Evolutionary conservation across 1,140 invertebrate species (phyloP).

Genomic region (Neodiprion lecontei): DNA sequence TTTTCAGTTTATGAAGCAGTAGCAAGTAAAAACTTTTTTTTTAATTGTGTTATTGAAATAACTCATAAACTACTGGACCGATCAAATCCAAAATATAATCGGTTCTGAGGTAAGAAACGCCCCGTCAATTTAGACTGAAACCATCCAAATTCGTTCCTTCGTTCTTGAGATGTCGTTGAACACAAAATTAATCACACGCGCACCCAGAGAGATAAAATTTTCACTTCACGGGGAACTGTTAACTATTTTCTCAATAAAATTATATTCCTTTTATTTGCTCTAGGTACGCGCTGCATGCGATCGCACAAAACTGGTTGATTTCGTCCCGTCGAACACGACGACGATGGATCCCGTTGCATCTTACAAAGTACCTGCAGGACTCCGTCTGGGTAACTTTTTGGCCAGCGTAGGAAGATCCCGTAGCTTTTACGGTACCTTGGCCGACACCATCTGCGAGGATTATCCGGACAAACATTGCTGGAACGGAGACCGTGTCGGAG

Average conservation of each 20-base stretch:
- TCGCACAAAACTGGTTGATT: constrained; percentile 16
- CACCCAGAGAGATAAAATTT: too few relatives aligned
- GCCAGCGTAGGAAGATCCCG: constrained; percentile 71
- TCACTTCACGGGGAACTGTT: too few relatives aligned
- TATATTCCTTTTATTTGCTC: not conserved
- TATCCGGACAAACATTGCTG: constrained; percentile 67
- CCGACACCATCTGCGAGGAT: constrained; percentile 72
- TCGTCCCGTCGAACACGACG: constrained; percentile 11
- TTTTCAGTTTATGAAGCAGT: too few relatives aligned
- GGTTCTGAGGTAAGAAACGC: too few relatives aligned
- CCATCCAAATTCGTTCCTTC: too few relatives aligned
- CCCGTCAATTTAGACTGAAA: too few relatives aligned
- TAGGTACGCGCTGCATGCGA: constrained; percentile 16
- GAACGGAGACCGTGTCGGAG: constrained; percentile 77
- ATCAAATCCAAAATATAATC: too few relatives aligned
- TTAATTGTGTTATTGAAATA: too few relatives aligned
- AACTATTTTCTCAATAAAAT: not conserved
- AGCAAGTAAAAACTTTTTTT: too few relatives aligned
- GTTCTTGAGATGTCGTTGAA: too few relatives aligned
- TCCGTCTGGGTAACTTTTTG: constrained; percentile 69
- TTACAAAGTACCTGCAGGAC: constrained; percentile 30
- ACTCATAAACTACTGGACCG: too few relatives aligned
- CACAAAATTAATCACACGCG: too few relatives aligned
- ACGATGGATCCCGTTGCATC: not conserved
- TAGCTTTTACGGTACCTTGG: constrained; percentile 73